A percentile compares a stretch with the other conserved stretches of the same genome.
These are phyloP conservation scores for Hyla sarda DNA, from an alignment of 2,113 vertebrate species.

Conservation along the genomic window DNA sequence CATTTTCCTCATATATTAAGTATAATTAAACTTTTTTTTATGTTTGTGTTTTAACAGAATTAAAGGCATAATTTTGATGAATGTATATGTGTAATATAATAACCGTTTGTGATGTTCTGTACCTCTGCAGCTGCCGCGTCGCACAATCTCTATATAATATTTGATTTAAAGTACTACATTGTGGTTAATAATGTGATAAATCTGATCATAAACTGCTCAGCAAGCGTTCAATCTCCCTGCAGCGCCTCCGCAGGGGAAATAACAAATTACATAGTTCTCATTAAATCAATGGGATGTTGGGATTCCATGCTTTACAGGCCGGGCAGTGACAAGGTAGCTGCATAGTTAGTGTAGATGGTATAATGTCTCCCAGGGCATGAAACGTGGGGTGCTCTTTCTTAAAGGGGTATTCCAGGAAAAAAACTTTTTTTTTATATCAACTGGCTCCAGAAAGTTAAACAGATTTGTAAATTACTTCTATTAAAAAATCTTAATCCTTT, in stretches of 20 bases:
- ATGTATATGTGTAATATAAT: neutral
- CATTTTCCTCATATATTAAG: neutral
- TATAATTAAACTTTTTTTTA: conserved; percentile 14
- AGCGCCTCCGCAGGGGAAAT: neutral
- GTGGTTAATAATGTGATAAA: neutral
- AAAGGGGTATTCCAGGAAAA: too few relatives aligned
- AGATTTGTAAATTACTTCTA: too few relatives aligned
- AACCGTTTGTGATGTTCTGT: neutral
- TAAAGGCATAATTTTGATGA: neutral
- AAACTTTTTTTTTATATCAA: too few relatives aligned
- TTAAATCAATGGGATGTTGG: neutral
- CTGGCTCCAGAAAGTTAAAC: too few relatives aligned
- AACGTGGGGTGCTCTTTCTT: too few relatives aligned
- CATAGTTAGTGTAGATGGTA: too few relatives aligned
- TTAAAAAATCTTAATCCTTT: too few relatives aligned
- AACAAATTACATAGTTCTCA: neutral
- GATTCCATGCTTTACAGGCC: too few relatives aligned
- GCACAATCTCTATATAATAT: neutral
- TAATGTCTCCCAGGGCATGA: too few relatives aligned
- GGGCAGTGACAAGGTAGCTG: too few relatives aligned
- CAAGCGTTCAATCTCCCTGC: neutral
- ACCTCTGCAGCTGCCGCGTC: neutral
- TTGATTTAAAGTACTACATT: neutral
- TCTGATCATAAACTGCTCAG: too few relatives aligned
- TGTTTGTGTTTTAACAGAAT: neutral